phyloP scores from a whole-genome alignment of 2,113 vertebrate genomes.

The Nothoprocta pentlandii region DNA sequence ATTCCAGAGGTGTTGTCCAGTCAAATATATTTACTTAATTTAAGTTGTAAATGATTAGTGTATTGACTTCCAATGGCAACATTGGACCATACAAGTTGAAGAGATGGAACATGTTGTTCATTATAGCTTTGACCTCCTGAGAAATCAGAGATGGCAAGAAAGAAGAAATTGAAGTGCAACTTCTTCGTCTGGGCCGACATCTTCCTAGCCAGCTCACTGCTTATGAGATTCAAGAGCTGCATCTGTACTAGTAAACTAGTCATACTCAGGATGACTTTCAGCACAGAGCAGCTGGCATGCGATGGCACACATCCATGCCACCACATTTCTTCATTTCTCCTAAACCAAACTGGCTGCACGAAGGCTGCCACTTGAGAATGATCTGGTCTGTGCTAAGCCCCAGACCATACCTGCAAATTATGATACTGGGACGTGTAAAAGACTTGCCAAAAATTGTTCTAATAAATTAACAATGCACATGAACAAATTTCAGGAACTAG shows the following conservation, averaged over 20 bases:
- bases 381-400: background rate
- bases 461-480: background rate
- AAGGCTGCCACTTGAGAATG: background rate
- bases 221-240: background rate
- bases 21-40: background rate
- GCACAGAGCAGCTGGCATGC: background rate
- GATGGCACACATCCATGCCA: background rate
- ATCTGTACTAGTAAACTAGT: background rate
- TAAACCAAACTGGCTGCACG: background rate
- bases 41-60: background rate
- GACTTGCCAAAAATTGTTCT: background rate
- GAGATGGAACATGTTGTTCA: background rate
- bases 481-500: background rate
- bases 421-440: background rate
- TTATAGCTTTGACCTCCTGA: background rate
- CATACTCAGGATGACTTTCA: fast-evolving
- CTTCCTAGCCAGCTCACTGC: background rate
- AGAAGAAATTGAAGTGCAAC: background rate
- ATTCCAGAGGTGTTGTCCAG: background rate
- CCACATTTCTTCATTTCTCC: background rate
- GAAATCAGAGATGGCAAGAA: background rate
- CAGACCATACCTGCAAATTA: background rate
- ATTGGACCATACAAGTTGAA: background rate
- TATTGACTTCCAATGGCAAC: background rate
- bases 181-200: background rate